Evolutionary conservation across 2,797 vertebrate genomes (phyloP).

Genomic region (Gastrophryne carolinensis): DNA sequence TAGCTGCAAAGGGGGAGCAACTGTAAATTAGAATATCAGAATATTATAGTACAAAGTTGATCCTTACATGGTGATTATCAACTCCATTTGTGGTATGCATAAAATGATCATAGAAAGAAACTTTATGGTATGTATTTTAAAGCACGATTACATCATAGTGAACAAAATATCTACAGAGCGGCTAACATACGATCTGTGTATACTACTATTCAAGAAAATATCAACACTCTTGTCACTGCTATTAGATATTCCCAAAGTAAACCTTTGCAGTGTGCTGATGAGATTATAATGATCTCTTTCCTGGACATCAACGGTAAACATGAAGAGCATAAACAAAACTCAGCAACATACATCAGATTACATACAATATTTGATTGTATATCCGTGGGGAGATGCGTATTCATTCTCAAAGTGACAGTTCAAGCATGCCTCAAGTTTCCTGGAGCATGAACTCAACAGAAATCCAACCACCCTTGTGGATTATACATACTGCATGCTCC

Average conservation of each 20-base stretch:
- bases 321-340: slow-evolving; percentile 46
- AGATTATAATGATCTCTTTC: slow-evolving; percentile 51
- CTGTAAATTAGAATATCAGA: too few relatives aligned
- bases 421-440: slow-evolving; percentile 25
- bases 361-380: slow-evolving; percentile 20
- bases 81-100: not conserved
- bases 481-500: slow-evolving; percentile 5
- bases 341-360: slow-evolving; percentile 39
- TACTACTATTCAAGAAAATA: slow-evolving; percentile 44
- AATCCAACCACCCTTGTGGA: slow-evolving; percentile 26
- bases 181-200: slow-evolving; percentile 15
- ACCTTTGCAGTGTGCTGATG: slow-evolving; percentile 30
- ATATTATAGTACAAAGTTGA: not conserved
- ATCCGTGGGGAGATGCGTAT: slow-evolving; percentile 24
- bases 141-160: slow-evolving; percentile 1
- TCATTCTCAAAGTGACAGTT: slow-evolving; percentile 28
- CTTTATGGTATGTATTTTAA: not conserved
- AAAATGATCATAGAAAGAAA: not conserved
- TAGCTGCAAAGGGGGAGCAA: too few relatives aligned
- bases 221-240: slow-evolving; percentile 49
- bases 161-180: slow-evolving; percentile 25
- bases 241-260: slow-evolving; percentile 51
- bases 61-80: not conserved
- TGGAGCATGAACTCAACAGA: slow-evolving; percentile 16
- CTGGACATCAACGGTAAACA: slow-evolving; percentile 44